phyloP scores from a whole-genome alignment of 2,113 vertebrate genomes.

The Arothron firmamentum region DNA sequence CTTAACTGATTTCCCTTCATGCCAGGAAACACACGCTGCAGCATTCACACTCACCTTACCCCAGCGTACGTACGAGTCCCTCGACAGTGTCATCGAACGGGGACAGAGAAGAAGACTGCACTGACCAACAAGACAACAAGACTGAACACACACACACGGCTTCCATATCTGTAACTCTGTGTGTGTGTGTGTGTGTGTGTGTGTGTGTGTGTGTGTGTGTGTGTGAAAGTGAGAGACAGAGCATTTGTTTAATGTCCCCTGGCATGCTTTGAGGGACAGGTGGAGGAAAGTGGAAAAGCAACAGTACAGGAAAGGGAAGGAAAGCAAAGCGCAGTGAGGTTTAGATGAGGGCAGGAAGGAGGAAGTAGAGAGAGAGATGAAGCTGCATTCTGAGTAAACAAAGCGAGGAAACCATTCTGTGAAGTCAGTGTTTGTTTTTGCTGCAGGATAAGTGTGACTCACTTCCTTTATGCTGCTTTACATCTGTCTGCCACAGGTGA shows the following conservation, averaged over 20 bases:
- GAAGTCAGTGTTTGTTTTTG: constrained; percentile 37
- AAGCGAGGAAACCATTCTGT: constrained; percentile 14
- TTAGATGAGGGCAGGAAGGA: constrained; percentile 40
- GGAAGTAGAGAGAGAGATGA: constrained; percentile 24
- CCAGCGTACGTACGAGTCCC: no score
- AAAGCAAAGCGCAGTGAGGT: constrained; percentile 40
- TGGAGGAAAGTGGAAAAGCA: constrained; percentile 26
- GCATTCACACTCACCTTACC: no score
- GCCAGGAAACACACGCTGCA: no score
- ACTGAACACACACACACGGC: no score
- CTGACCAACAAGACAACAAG: no score
- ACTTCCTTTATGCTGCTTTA: constrained; percentile 23
- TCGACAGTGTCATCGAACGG: no score
- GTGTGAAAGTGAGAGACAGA: not conserved
- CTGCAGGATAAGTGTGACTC: constrained; percentile 19
- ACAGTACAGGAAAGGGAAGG: constrained; percentile 39
- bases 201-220: constrained; percentile 10
- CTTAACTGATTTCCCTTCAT: no score
- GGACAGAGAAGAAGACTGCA: no score
- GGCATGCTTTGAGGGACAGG: constrained; percentile 42
- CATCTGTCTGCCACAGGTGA: not conserved
- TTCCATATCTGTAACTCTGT: not conserved
- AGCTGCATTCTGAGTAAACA: constrained; percentile 45
- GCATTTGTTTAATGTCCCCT: constrained; percentile 54
- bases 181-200: not conserved